A percentile compares a stretch with the other conserved stretches of the same genome.
Evolutionary conservation across 2,113 vertebrate species (phyloP).

Genomic region (Hydropotes inermis): DNA sequence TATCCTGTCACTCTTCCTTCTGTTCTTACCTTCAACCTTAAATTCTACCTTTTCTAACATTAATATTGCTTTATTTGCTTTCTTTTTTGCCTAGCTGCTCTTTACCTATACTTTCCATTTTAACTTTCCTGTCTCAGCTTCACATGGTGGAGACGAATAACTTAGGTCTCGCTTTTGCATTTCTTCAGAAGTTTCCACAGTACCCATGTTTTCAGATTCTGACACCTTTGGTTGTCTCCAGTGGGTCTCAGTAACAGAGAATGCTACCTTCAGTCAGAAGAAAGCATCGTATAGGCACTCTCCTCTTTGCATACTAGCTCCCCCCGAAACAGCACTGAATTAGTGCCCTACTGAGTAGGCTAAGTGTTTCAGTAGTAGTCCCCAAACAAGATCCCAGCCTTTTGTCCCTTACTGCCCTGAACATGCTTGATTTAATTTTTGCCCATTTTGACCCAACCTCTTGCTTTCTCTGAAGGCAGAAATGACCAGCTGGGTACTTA

Average conservation of each 20-base stretch:
- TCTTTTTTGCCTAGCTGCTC: not conserved
- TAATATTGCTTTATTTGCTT: not conserved
- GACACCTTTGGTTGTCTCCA: not conserved
- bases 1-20: not conserved
- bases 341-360: not conserved
- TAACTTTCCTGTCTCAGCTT: not conserved
- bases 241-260: not conserved
- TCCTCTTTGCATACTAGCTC: not conserved
- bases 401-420: not conserved
- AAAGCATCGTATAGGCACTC: not conserved
- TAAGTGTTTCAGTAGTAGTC: not conserved
- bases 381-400: not conserved
- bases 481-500: not conserved
- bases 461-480: not conserved
- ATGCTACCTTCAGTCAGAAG: not conserved
- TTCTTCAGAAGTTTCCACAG: not conserved
- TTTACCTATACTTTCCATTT: not conserved
- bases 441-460: not conserved
- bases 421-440: not conserved
- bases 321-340: not conserved
- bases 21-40: not conserved
- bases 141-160: not conserved
- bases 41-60: not conserved
- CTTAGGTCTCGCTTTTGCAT: not conserved
- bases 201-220: not conserved